Conservation (phyloP, 2,113 vertebrate genomes). For the Varanus komodoensis region DNA sequence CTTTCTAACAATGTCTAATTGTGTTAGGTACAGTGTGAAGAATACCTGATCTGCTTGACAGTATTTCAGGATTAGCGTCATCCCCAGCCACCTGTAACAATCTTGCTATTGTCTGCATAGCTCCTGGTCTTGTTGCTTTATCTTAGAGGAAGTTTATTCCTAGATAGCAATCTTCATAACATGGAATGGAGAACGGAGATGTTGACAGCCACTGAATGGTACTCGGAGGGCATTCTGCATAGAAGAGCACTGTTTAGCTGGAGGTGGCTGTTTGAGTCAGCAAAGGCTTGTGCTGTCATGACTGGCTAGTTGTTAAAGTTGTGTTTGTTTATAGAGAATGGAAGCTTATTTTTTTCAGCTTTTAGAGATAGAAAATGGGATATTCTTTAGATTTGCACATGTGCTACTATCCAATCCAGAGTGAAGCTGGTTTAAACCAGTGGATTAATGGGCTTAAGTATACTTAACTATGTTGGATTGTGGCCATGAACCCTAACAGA, state of each 20-base stretch:
- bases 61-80: constrained; percentile 72
- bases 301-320: constrained; percentile 56
- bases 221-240: constrained; percentile 59
- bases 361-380: constrained; percentile 31
- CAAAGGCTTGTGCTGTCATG: constrained; percentile 60
- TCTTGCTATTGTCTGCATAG: constrained; percentile 83
- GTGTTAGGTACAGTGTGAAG: constrained; percentile 77
- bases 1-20: constrained; percentile 85
- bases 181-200: constrained; percentile 63
- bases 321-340: constrained; percentile 68
- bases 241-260: constrained; percentile 67
- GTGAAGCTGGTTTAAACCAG: neutral
- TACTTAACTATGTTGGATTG: neutral
- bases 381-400: constrained; percentile 47
- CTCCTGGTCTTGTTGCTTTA: constrained; percentile 69
- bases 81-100: constrained; percentile 77
- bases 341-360: constrained; percentile 59
- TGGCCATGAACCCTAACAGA: constrained; percentile 30
- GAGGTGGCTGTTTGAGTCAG: constrained; percentile 63
- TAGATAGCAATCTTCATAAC: constrained; percentile 80
- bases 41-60: constrained; percentile 79
- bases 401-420: neutral
- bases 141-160: constrained; percentile 80
- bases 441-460: neutral
- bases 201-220: constrained; percentile 57